Evolutionary conservation across 1,140 invertebrate genomes (phyloP), one percentile per base, ranked within the genome.

Genomic region (Trichonephila clavipes): DNA sequence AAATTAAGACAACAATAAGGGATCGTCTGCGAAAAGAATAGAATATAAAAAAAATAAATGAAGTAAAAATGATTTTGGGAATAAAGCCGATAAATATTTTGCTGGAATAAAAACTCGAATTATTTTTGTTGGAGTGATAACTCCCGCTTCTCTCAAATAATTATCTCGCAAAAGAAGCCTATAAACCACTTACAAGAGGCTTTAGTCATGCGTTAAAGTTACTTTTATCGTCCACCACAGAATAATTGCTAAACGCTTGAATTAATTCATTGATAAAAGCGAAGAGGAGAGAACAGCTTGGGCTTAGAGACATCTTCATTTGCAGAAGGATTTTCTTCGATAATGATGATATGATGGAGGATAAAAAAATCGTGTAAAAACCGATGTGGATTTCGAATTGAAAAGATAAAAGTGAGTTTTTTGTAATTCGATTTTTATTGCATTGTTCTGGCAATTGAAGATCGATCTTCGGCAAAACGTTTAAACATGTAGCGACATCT

Each of bases 231-330:
- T 28, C 66, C 66, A 93, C 92, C 66, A 40, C 92, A 81, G 58
- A 72, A 93, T 93, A 93, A 93, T 93, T 93, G 92, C 85, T 93
- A 93, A 93, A 93, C 92, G 92, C 92, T 88, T 93, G 85, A 93
- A 93, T 93, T 93, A 93, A 93, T 93, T 93, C 92, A 93, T 93
- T 88, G 92, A 93, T 93, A 93, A 93, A 90, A 28, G 24, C 40
- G 34, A 19, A 93, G 92, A 40, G 85, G 91, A 5, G 82, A 83
- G 86, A 93, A 88, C 92, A 93, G 92, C 92, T 93, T 93, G 90
- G 82, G 21, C 69, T 86, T 44, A 0, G 61, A 88, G 69, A 88
- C 92, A 82, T 81, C 92, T 93, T 93, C 92, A 93, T 93, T 93
- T 93, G 85, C 72, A 88, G 69, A 40, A 90, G 66, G 14, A 40